Evolutionary conservation across 37 sponge, comb jelly and placozoan species (phyloP).

Genomic region (Beroe forskalii): DNA sequence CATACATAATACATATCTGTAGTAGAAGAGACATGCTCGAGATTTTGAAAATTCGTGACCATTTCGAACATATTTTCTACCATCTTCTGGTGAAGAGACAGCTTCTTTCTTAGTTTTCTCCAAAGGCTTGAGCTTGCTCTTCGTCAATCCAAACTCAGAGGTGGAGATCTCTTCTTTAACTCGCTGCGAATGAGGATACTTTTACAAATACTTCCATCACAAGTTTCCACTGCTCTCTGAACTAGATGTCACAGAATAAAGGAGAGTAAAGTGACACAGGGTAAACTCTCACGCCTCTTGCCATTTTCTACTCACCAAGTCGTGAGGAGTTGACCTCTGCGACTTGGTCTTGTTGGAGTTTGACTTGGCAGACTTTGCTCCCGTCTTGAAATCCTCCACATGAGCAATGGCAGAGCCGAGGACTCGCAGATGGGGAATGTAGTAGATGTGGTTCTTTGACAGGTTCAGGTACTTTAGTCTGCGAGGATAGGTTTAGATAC

Average conservation of each 20-base stretch:
- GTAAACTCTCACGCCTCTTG: too few relatives aligned
- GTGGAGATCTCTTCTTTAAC: conserved; percentile 21
- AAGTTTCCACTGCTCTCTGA: too few relatives aligned
- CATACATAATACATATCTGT: too few relatives aligned
- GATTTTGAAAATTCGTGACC: too few relatives aligned
- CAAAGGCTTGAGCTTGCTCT: conserved; percentile 19
- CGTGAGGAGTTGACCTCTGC: conserved; percentile 8
- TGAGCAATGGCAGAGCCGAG: conserved; percentile 54
- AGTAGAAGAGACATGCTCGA: too few relatives aligned
- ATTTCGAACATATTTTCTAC: too few relatives aligned
- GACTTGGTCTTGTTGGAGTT: neutral
- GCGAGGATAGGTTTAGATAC: too few relatives aligned
- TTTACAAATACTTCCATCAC: too few relatives aligned
- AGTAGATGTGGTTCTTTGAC: conserved; percentile 63
- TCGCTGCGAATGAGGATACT: neutral
- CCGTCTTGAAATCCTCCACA: conserved; percentile 34
- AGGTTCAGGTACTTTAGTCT: conserved; percentile 62
- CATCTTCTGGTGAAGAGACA: too few relatives aligned
- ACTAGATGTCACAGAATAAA: too few relatives aligned
- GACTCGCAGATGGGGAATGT: conserved; percentile 56
- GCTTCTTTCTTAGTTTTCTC: conserved; percentile 27
- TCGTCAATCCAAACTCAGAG: conserved; percentile 49
- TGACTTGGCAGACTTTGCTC: conserved; percentile 37
- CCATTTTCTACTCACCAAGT: neutral
- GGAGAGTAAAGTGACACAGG: too few relatives aligned